Evolutionary conservation across 2,113 vertebrate species (phyloP), one percentile per base, ranked within the genome.

Genomic region (Nipponia nippon): DNA sequence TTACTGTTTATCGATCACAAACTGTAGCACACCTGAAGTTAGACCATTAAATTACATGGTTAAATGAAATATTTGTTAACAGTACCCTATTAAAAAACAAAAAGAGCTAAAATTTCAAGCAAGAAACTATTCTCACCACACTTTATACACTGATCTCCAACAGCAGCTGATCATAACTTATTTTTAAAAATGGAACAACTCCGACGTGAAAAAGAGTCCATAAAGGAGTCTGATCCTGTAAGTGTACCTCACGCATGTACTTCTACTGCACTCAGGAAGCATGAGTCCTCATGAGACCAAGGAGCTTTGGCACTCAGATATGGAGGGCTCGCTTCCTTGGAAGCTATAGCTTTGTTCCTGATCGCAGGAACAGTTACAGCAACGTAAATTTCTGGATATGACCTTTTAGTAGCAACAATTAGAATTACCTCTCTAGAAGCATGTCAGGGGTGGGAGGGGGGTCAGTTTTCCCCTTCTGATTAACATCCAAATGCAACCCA

Each of bases 381-480:
- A 29, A 44, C 25, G 36, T 22, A 66, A 17, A 53, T 62, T 49
- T 73, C 36, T 84, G 46, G 19, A 21, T 61, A 52, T 12, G 18
- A 73, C 20, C 5, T 50, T 56, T 81, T 12, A 46, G 6, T 11
- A 55, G 11, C 38, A 71, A 16, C 15, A 77, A 5, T 10, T 38
- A 67, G 9, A 71, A 71, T 10, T 67, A 26, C 5, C 12, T 55
- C 5, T 67, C 16, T 16, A 30, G 55, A 78, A 91, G 46, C 19
- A 7, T 9, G 8, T 11, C 0, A 2, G 34, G 13, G 52, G 6
- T 3, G 4, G 46, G 13, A 17, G 6, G 4, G 8, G 4, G 42
- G 2, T 8, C 6, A 22, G 9, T 42, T 90, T 58, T 81, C 10
- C 10, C 22, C 5, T 42, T 36, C 76, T 30, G 27, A n/a, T 30